Evolutionary conservation across 2,888 invertebrate genomes (phyloP).

Genomic region (Apamea crenata): DNA sequence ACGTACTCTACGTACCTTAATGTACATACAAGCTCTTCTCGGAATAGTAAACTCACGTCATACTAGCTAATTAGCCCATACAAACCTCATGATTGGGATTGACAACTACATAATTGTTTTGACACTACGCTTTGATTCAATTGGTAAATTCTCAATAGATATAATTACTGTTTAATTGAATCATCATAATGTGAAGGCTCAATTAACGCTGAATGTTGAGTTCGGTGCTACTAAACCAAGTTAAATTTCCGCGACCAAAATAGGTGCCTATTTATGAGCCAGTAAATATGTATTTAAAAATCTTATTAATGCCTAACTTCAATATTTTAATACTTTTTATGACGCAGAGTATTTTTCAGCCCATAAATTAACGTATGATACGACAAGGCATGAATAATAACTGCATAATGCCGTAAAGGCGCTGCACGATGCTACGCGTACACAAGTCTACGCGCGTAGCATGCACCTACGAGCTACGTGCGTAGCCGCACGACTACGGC

Average conservation of each 20-base stretch:
- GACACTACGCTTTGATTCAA: conserved; percentile 58
- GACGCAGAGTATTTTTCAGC: background rate
- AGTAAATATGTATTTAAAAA: background rate
- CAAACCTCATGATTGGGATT: conserved; percentile 57
- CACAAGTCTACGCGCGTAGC: conserved; percentile 25
- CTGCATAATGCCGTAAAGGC: background rate
- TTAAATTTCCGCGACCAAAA: background rate
- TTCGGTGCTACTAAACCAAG: background rate
- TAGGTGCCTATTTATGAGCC: background rate
- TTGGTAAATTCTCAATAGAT: conserved; percentile 48
- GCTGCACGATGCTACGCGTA: conserved; percentile 19
- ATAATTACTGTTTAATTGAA: conserved; percentile 42
- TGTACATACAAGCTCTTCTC: background rate
- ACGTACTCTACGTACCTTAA: background rate
- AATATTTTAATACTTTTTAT: background rate
- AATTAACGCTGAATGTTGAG: conserved; percentile 13
- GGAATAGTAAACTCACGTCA: conserved; percentile 19
- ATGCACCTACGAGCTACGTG: conserved; percentile 19
- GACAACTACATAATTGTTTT: conserved; percentile 56
- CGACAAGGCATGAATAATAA: conserved; percentile 11
- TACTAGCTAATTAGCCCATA: conserved; percentile 49
- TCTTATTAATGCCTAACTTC: background rate
- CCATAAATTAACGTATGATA: background rate
- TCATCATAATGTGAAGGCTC: conserved; percentile 6
- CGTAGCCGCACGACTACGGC: background rate